Evolutionary conservation across 2,888 invertebrate species (phyloP).

Genomic region (Cataglyphis albicans): DNA sequence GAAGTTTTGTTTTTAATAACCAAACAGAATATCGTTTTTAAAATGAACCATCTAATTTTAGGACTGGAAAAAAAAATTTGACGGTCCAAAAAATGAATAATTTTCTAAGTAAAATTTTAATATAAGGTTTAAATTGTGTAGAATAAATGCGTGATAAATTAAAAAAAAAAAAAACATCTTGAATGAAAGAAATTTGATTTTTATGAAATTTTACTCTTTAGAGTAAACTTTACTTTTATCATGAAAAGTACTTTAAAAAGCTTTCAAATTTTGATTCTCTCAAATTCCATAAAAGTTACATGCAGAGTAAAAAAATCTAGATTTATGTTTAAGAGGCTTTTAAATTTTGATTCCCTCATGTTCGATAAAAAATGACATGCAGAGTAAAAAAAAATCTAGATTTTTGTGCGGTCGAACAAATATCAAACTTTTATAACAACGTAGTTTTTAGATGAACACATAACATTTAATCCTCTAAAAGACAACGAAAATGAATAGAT

Average conservation of each 20-base stretch:
- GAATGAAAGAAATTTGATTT: background rate
- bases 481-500: background rate
- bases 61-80: slow-evolving; percentile 24
- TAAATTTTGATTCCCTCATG: background rate
- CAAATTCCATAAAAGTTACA: background rate
- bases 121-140: background rate
- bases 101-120: slow-evolving; percentile 33
- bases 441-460: background rate
- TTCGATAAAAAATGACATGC: background rate
- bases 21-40: slow-evolving; percentile 10
- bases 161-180: background rate
- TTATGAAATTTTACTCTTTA: background rate
- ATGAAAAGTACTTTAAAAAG: background rate
- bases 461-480: slow-evolving; percentile 4
- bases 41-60: slow-evolving; percentile 23
- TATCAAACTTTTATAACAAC: slow-evolving; percentile 26
- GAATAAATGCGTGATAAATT: background rate
- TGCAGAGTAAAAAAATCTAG: background rate
- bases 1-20: slow-evolving; percentile 38
- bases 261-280: background rate
- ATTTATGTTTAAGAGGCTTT: background rate
- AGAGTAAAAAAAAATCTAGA: slow-evolving; percentile 9
- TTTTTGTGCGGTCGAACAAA: background rate
- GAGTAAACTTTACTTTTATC: background rate
- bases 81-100: background rate